Conservation (phyloP, 2,888 invertebrate species). For the Lithosia quadra region DNA sequence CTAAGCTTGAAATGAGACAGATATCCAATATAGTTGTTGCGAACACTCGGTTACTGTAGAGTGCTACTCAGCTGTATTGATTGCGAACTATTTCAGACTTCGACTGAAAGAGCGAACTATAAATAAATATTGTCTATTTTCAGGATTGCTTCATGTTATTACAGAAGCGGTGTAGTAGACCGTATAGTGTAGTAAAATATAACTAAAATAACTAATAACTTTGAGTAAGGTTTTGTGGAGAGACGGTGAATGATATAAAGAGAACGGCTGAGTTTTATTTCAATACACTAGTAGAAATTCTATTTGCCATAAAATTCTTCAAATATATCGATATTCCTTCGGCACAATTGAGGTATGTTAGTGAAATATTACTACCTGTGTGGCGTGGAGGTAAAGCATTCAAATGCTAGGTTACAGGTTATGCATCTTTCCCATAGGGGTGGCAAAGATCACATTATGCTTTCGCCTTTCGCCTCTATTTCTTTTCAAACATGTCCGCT, state of each 20-base stretch:
- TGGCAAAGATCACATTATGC: no score
- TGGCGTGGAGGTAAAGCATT: no score
- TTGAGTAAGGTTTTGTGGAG: neutral
- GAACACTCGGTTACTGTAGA: neutral
- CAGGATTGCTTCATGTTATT: neutral
- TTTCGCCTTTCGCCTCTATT: no score
- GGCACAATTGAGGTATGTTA: no score
- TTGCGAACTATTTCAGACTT: neutral
- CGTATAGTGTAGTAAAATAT: neutral
- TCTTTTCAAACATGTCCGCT: no score
- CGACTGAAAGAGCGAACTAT: neutral
- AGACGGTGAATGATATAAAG: neutral
- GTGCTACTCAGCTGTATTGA: neutral
- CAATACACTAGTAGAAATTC: no score
- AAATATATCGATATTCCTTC: no score
- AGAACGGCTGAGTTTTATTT: no score
- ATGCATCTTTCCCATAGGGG: no score
- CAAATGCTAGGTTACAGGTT: no score
- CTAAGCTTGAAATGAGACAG: neutral
- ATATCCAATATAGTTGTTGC: neutral
- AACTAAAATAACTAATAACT: neutral
- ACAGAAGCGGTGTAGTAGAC: neutral
- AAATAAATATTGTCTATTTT: neutral
- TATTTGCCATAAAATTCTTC: no score
- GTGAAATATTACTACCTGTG: no score